A percentile compares a stretch with the other conserved stretches of the same genome.
These are phyloP conservation scores for Melolontha melolontha DNA, from an alignment of 2,888 invertebrate species.

Conservation along the genomic window DNA sequence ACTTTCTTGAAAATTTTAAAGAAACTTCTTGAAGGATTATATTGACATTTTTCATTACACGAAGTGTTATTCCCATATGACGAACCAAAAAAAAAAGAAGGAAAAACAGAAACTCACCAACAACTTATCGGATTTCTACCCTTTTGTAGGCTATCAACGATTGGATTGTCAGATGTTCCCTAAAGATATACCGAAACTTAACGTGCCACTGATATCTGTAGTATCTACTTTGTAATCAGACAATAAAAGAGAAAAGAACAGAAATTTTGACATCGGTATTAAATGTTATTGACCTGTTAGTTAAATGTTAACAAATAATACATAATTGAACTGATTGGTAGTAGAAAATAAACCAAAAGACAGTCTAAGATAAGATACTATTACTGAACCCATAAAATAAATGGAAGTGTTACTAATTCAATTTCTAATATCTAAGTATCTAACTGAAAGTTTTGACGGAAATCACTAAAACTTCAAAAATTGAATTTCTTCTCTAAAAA, in stretches of 20 bases:
- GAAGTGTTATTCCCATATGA: background rate
- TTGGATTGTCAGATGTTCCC: conserved; percentile 29
- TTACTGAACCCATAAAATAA: too few relatives aligned
- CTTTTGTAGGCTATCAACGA: conserved; percentile 23
- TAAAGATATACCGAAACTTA: conserved; percentile 23
- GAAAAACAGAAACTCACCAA: conserved; percentile 4
- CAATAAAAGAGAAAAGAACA: conserved; percentile 12
- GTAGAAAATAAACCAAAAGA: too few relatives aligned
- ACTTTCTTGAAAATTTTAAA: background rate
- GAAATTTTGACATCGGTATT: conserved; percentile 1
- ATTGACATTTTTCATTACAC: conserved; percentile 20
- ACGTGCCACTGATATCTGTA: conserved; percentile 8
- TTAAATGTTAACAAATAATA: too few relatives aligned
- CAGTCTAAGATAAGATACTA: too few relatives aligned
- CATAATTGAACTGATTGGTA: too few relatives aligned
- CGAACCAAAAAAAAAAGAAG: background rate
- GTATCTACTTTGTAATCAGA: conserved; percentile 21
- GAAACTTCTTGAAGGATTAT: conserved; percentile 4
- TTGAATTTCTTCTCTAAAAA: too few relatives aligned
- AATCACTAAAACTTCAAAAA: too few relatives aligned
- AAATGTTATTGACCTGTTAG: conserved; percentile 18
- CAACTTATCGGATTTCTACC: conserved; percentile 14
- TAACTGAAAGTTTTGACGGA: too few relatives aligned
- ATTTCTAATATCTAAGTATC: too few relatives aligned
- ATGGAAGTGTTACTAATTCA: too few relatives aligned